These are phyloP conservation scores for Macroteleia sp. DNA, from an alignment of 2,888 invertebrate genomes.

Conservation along the genomic window DNA sequence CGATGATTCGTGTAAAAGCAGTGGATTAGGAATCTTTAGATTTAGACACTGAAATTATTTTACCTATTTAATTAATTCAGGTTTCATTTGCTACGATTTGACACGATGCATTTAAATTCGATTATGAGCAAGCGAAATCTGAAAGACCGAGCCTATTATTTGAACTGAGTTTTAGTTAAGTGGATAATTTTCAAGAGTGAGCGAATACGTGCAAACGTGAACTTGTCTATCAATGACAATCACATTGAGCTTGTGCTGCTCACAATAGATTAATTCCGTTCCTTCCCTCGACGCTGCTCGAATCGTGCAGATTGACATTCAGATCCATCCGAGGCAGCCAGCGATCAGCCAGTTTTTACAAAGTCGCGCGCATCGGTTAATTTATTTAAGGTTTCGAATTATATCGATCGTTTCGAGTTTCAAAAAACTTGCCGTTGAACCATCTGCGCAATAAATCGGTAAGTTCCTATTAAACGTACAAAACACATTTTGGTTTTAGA, in stretches of 20 bases:
- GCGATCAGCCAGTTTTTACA: constrained; percentile 47
- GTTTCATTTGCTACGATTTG: too few relatives aligned
- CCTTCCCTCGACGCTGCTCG: constrained; percentile 60
- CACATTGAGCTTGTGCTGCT: constrained; percentile 61
- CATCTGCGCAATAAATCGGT: not conserved
- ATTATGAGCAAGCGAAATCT: too few relatives aligned
- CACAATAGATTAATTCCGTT: constrained; percentile 62
- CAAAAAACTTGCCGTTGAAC: too few relatives aligned
- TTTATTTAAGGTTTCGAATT: not conserved
- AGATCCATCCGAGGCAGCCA: constrained; percentile 68
- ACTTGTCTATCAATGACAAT: constrained; percentile 66
- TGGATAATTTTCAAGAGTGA: too few relatives aligned
- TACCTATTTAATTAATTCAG: too few relatives aligned
- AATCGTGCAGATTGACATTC: constrained; percentile 72
- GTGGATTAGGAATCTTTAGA: too few relatives aligned
- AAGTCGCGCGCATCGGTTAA: constrained; percentile 1
- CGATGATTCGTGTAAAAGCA: too few relatives aligned
- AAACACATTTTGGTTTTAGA: not conserved
- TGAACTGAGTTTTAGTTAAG: too few relatives aligned
- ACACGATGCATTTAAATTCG: too few relatives aligned
- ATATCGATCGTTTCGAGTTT: too few relatives aligned
- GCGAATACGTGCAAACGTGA: constrained; percentile 59
- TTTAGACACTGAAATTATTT: too few relatives aligned
- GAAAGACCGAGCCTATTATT: too few relatives aligned
- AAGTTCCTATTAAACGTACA: not conserved